Evolutionary conservation across 2,113 vertebrate genomes (phyloP).

Genomic region (Desmodus rotundus): DNA sequence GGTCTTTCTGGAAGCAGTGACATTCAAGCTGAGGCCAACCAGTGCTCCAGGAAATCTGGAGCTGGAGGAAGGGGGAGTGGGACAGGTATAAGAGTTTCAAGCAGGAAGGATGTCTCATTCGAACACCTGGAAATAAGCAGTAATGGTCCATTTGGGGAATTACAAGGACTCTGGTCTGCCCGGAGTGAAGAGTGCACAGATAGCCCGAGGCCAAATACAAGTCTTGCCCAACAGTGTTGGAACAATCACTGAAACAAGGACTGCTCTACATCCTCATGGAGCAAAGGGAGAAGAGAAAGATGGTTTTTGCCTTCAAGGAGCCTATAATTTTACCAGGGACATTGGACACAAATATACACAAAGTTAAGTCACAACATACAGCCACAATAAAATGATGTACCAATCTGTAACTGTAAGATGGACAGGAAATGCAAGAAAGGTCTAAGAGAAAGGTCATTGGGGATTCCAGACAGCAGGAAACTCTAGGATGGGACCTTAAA

Average conservation of each 20-base stretch:
- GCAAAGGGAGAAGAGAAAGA: background rate
- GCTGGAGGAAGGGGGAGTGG: background rate
- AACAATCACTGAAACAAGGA: background rate
- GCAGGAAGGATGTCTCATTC: background rate
- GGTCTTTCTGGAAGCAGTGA: background rate
- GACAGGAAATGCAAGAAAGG: background rate
- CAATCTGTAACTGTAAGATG: background rate
- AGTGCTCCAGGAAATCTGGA: background rate
- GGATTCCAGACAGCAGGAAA: background rate
- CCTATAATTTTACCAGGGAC: background rate
- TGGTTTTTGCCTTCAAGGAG: background rate
- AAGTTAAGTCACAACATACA: background rate
- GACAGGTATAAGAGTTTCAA: background rate
- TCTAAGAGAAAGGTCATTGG: background rate
- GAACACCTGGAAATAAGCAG: background rate
- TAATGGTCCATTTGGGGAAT: background rate
- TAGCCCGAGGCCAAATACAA: background rate
- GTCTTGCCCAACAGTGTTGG: background rate
- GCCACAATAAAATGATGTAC: background rate
- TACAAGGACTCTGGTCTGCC: background rate
- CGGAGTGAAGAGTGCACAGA: background rate
- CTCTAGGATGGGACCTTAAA: background rate
- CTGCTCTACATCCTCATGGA: background rate
- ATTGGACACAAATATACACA: background rate
- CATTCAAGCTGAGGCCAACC: background rate